Base-by-base conservation (phyloP, 2,888 invertebrate genomes). In the Aplocera efformata region DNA sequence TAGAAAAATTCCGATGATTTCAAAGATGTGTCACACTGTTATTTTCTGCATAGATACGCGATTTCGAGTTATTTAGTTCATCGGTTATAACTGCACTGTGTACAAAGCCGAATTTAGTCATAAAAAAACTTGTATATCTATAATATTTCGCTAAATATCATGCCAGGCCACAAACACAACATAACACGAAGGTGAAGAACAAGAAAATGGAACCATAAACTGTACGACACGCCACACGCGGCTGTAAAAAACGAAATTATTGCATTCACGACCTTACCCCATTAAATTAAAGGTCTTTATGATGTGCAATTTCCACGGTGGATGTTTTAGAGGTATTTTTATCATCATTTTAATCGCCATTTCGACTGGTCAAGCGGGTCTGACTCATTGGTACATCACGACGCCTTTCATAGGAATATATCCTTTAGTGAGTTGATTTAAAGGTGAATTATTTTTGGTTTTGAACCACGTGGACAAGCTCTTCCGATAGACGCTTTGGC, bases 271-370 rank as follows among this genome's bases (percentile, higher is more conserved):
- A 47, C 48, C 30, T 40, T 52, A 45, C 27, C 30, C 29, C 42
- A 43, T 50, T 42, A 43, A 6, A 43, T 47, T 50, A 55, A 41
- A 44, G 49, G 31, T 43, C 42, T 27, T 39, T 42, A 46, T 54
- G 46, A 53, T 46, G 50, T 32, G 48, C 42, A 41, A 51, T 55
- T 55, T 52, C 54, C 61, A 63, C 62, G 52, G 59, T 59, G 54
- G 58, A 53, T 50, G 50, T 55, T 51, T 52, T 50, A 37, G 33
- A 56, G 57, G 59, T 63, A 67, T 63, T 64, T 66, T 62, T 65
- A 67, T 60, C 59, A 62, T 53, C 42, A 41, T 52, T 56, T 58
- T 56, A 58, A 63, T 63, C 57, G 63, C 54, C 52, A 48, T 47
- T 54, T 51, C 51, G 53, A 59, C 58, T 60, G 63, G 63, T 65